Base-by-base conservation (phyloP, 2,113 vertebrate genomes). In the Albula glossodonta region DNA sequence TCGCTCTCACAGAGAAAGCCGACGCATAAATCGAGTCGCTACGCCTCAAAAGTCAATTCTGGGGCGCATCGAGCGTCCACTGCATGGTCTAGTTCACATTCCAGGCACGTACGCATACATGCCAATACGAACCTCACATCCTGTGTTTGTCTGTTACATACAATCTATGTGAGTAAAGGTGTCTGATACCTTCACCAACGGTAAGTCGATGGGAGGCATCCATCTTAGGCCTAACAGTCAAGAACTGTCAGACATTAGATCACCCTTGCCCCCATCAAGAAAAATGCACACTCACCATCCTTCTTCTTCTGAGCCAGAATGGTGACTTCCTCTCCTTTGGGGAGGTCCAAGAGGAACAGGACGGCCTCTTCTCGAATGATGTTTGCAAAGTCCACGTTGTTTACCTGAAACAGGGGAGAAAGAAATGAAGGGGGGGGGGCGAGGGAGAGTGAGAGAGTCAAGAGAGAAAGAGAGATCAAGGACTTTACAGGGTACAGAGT, bases 271-370 rank as follows among this genome's bases (percentile, higher is more conserved):
- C 12, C 11, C 51, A 41, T 41, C n/a, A 22, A 52, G 19, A 53
- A 80, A 83, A 79, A 56, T 22, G 50, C 60, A 60, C 6, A 91
- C 93, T 96, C 85, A 99, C 98, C 98, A 25, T 99, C 98, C 86
- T 99, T 99, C 86, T 99, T 99, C 93, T 98, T 98, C 93, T 99
- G 98, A 63, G 98, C 98, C 94, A 99, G 89, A 88, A 99, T 99
- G 66, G 97, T 98, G 88, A 99, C 98, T 92, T 99, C 97, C 88
- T 99, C 98, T 7, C 98, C 98, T 94, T 95, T 97, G 5, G 98
- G 98, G 83, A 99, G 97, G 91, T 99, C 98, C 11, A 99, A 96
- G 78, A 99, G 91, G 93, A 99, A 99, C 86, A 99, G 95, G 51
- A 99, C 98, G 3, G 98, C 98, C 92, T 99, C 98, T 90, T 99